These are phyloP conservation scores for Hyposoter didymator DNA, from an alignment of 2,888 invertebrate genomes.

Conservation along the genomic window DNA sequence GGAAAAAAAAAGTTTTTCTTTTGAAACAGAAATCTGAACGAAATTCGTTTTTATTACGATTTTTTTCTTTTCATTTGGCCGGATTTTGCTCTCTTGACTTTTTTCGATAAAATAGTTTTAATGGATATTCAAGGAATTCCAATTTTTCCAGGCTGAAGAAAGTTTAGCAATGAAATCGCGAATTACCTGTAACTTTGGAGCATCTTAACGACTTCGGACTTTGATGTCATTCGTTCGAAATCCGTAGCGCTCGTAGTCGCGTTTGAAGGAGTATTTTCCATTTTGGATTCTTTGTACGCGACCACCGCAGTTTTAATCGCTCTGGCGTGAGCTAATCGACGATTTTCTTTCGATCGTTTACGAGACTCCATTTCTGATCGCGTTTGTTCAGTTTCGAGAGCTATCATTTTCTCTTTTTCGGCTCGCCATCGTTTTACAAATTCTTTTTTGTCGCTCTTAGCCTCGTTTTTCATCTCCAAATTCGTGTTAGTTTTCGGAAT, in stretches of 20 bases:
- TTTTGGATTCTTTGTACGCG: constrained; percentile 70
- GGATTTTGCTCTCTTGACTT: background rate
- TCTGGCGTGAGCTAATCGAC: constrained; percentile 67
- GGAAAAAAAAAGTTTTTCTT: constrained; percentile 12
- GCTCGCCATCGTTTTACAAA: constrained; percentile 78
- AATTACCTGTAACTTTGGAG: constrained; percentile 76
- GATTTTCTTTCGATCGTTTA: constrained; percentile 70
- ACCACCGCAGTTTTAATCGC: constrained; percentile 54
- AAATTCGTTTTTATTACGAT: background rate
- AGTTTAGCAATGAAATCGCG: background rate
- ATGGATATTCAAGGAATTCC: background rate
- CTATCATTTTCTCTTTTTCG: constrained; percentile 74
- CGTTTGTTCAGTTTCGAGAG: constrained; percentile 74
- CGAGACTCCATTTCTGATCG: constrained; percentile 69
- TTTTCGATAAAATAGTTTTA: background rate
- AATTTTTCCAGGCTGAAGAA: background rate
- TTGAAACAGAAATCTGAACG: too few relatives aligned
- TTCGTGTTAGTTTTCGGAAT: background rate
- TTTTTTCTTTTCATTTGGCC: background rate
- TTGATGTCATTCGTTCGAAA: constrained; percentile 30
- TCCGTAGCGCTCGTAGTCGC: constrained; percentile 35
- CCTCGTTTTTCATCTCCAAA: background rate
- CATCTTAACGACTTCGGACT: constrained; percentile 64
- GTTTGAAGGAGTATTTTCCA: constrained; percentile 54
- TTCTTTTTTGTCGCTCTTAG: constrained; percentile 71